These are phyloP conservation scores for Syncerus caffer DNA, from an alignment of 2,797 vertebrate species.

Conservation along the genomic window DNA sequence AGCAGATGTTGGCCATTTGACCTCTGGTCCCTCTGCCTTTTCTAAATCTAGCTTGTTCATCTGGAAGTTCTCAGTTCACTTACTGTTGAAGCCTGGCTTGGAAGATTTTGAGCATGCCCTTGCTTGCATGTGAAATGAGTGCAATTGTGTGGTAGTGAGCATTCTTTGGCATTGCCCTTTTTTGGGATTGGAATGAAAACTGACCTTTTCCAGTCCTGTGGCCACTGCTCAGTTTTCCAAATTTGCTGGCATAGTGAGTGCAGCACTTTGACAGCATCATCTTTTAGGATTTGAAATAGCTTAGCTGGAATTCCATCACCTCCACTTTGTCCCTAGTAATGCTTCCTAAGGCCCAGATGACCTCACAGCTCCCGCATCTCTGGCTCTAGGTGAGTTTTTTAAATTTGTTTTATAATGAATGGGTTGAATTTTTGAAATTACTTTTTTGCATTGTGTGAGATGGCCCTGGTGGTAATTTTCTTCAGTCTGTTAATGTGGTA, in stretches of 20 bases:
- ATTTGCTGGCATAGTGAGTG: neutral
- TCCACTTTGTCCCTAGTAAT: neutral
- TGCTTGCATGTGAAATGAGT: neutral
- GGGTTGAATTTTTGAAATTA: neutral
- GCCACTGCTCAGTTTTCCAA: neutral
- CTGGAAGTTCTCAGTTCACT: neutral
- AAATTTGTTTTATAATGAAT: neutral
- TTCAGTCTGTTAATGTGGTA: neutral
- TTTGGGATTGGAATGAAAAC: neutral
- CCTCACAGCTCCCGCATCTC: neutral
- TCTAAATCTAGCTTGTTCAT: neutral
- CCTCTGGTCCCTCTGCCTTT: neutral
- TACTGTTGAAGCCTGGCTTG: neutral
- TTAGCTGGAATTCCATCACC: neutral
- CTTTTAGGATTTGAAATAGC: neutral
- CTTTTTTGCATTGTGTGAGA: neutral
- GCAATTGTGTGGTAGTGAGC: neutral
- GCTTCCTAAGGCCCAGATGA: neutral
- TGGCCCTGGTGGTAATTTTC: neutral
- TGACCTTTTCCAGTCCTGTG: neutral
- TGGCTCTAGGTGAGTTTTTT: neutral
- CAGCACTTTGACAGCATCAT: neutral
- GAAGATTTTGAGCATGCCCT: neutral
- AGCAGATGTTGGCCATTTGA: neutral
- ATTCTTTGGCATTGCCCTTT: neutral